A percentile compares a stretch with the other conserved stretches of the same genome.
phyloP scores from a whole-genome alignment of 2,113 vertebrate species.

The Peucedramus taeniatus region DNA sequence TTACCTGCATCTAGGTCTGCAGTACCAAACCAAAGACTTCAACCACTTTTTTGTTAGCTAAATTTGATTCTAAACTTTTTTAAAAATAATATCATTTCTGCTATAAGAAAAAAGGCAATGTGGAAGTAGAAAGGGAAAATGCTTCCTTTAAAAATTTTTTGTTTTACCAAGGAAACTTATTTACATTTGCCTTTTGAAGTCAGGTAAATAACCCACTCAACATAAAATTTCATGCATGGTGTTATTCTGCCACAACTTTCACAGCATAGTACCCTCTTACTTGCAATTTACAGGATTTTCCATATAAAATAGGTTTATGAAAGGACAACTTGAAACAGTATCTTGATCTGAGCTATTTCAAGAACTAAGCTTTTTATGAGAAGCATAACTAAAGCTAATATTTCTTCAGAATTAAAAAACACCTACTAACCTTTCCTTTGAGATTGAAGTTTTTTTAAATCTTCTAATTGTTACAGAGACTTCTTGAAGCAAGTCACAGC shows the following conservation, averaged over 20 bases:
- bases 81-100: background rate
- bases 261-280: background rate
- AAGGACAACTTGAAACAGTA: background rate
- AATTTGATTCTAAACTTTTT: background rate
- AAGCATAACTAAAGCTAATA: background rate
- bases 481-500: slow-evolving; percentile 95
- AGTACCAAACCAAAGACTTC: background rate
- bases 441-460: slow-evolving; percentile 95
- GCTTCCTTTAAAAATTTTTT: background rate
- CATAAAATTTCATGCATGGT: background rate
- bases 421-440: slow-evolving; percentile 88
- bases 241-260: background rate
- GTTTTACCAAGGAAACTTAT: background rate
- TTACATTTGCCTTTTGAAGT: background rate
- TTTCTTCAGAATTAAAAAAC: background rate
- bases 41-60: background rate
- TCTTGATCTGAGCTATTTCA: background rate
- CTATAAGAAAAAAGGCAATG: background rate
- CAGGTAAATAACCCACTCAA: background rate
- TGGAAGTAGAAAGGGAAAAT: background rate
- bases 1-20: background rate
- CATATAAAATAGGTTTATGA: background rate
- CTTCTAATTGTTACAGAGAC: slow-evolving; percentile 96
- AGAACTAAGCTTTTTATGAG: background rate
- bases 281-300: background rate